Base-by-base conservation (phyloP, 2,888 invertebrate genomes). In the Selenia dentaria region DNA sequence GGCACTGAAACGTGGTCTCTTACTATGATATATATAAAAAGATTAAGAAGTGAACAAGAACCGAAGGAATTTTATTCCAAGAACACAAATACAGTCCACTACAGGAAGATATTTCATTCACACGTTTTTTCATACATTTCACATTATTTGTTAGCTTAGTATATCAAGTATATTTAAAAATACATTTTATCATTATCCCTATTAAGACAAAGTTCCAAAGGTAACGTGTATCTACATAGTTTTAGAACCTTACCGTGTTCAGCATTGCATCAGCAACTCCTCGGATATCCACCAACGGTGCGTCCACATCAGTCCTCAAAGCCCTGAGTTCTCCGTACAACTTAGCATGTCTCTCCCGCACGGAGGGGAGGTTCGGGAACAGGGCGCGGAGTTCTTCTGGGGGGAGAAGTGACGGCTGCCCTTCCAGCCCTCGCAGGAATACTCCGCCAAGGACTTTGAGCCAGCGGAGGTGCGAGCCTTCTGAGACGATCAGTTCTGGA, bases 381-480 rank as follows among this genome's bases (percentile, higher is more conserved):
- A 98, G 91, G 6, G 95, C 92, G 20, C 93, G 91, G 28, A 96
- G 91, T 69, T 97, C 94, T 14, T 97, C 96, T 2, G 92, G 78
- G 0, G 96, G 93, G 42, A 97, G 91, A 11, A 96, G 91, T 84
- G 93, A 36, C 84, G 80, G 93, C 40, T 93, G 93, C 0, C 67
- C 51, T 62, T 93, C 87, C 68, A 98, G 92, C 0, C 96, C 96
- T 35, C 93, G 93, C 60, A 95, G 95, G 92, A 98, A 98, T 59
- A 98, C 93, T 53, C 93, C 92, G 61, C 96, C 94, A 34, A 98
- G 91, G 2, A 98, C 96, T 76, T 96, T 96, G 61, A 98, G 92
- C 87, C 96, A 96, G 42, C 97, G 93, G 38, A 97, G 95, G 91
- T 98, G 97, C 9, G 97, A 95, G 54, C 95, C 92, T 79, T 98